Conservation (phyloP, 2,797 vertebrate species). For the Cirrhinus mrigala region DNA sequence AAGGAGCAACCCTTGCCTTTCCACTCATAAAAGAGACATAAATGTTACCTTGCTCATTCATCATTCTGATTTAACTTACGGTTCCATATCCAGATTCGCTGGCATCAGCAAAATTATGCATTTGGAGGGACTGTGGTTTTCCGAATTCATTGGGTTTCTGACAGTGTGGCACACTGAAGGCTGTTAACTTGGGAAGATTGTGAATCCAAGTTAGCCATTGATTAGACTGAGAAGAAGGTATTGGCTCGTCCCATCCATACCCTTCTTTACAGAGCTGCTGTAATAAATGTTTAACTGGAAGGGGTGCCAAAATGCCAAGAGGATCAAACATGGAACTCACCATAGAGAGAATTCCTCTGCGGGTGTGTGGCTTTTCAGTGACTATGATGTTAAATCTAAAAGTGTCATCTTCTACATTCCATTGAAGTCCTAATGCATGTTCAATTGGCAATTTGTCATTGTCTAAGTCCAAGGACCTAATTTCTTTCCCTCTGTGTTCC, state of each 20-base stretch:
- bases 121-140: neutral
- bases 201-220: constrained; percentile 26
- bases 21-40: constrained; percentile 42
- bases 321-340: constrained; percentile 32
- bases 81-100: constrained; percentile 28
- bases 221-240: neutral
- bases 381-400: constrained; percentile 28
- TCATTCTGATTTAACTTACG: constrained; percentile 38
- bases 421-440: constrained; percentile 17
- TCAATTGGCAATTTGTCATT: constrained; percentile 18
- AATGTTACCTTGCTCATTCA: constrained; percentile 7
- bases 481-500: constrained; percentile 26
- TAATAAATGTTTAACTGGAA: constrained; percentile 33
- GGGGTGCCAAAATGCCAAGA: constrained; percentile 19
- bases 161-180: constrained; percentile 26
- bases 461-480: constrained; percentile 37
- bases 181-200: constrained; percentile 4
- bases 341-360: constrained; percentile 29
- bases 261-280: constrained; percentile 27
- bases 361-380: neutral
- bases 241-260: constrained; percentile 40
- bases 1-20: constrained; percentile 41
- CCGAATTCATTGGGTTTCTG: constrained; percentile 3
- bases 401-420: constrained; percentile 26
- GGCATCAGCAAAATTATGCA: constrained; percentile 44